Evolutionary conservation across 2,888 invertebrate species (phyloP).

Genomic region (Ferdinandea cuprea): DNA sequence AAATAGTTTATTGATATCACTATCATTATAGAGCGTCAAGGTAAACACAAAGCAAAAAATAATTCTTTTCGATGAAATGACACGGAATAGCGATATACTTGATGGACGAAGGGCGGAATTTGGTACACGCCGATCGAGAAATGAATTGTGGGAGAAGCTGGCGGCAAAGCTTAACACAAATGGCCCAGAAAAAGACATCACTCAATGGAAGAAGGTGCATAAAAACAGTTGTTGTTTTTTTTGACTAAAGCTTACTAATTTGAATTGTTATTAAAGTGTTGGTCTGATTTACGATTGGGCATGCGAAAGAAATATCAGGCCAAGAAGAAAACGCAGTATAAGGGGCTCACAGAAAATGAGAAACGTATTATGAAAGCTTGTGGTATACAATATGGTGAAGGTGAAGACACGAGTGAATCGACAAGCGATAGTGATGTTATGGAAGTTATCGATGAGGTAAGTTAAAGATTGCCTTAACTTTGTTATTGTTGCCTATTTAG

Average conservation of each 20-base stretch:
- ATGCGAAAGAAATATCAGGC: slow-evolving; percentile 41
- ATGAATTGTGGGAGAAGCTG: slow-evolving; percentile 20
- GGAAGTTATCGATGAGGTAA: not conserved
- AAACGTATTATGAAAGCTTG: slow-evolving; percentile 28
- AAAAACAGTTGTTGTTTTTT: not conserved
- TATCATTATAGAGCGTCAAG: slow-evolving; percentile 12
- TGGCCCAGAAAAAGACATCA: slow-evolving; percentile 24
- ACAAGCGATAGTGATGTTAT: not conserved
- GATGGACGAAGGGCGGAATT: not conserved
- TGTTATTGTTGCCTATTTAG: too few relatives aligned
- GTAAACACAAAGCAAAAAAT: not conserved
- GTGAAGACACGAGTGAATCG: not conserved
- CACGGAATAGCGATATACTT: slow-evolving; percentile 23
- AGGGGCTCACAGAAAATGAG: slow-evolving; percentile 6
- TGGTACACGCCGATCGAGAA: not conserved
- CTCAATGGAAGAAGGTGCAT: slow-evolving; percentile 49
- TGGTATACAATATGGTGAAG: slow-evolving; percentile 18
- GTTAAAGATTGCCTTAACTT: not conserved
- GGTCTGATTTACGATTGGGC: slow-evolving; percentile 27
- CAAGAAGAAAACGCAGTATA: not conserved
- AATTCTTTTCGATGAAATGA: slow-evolving; percentile 30
- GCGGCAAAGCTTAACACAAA: slow-evolving; percentile 9
- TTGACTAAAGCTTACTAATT: not conserved
- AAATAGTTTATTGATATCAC: too few relatives aligned
- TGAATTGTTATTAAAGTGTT: slow-evolving; percentile 9